Conservation (phyloP, 2,113 vertebrate genomes). For the Lepus americanus region DNA sequence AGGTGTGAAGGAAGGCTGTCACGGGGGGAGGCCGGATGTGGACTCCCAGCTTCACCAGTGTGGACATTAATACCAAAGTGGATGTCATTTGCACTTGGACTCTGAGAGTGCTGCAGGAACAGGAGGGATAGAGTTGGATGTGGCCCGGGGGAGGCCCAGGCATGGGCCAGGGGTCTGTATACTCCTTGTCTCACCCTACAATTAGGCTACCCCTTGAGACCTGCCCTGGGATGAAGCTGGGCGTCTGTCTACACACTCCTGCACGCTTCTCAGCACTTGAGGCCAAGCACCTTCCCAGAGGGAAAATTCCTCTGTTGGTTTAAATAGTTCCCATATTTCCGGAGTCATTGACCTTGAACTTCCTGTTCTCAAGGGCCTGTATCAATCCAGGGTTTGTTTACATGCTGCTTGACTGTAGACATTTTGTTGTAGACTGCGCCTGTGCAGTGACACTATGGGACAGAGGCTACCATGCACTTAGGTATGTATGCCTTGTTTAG, state of each 20-base stretch:
- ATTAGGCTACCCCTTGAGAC: not conserved
- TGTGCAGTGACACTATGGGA: not conserved
- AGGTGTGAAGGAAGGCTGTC: not conserved
- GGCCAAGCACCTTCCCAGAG: slow-evolving; percentile 47
- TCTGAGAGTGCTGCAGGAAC: not conserved
- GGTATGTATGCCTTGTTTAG: not conserved
- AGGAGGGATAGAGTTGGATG: too few relatives aligned
- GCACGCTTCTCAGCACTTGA: not conserved
- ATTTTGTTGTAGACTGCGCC: not conserved
- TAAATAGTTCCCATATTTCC: slow-evolving; percentile 68
- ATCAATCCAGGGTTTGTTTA: slow-evolving; percentile 33
- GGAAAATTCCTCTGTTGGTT: slow-evolving; percentile 65
- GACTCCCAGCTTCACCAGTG: not conserved
- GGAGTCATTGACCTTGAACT: slow-evolving; percentile 68
- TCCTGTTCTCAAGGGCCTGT: slow-evolving; percentile 10
- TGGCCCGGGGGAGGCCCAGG: not conserved
- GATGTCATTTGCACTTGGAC: too few relatives aligned
- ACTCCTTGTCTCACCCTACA: too few relatives aligned
- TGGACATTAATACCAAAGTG: not conserved
- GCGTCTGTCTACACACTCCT: too few relatives aligned
- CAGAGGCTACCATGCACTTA: not conserved
- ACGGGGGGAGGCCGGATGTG: not conserved
- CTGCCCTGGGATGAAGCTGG: not conserved
- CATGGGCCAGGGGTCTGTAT: not conserved
- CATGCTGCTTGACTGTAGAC: slow-evolving; percentile 1